Percentiles rank a stretch among this genome's conserved stretches.
Conservation (phyloP, 1,140 invertebrate species). For the Drosophila ercepeae region DNA sequence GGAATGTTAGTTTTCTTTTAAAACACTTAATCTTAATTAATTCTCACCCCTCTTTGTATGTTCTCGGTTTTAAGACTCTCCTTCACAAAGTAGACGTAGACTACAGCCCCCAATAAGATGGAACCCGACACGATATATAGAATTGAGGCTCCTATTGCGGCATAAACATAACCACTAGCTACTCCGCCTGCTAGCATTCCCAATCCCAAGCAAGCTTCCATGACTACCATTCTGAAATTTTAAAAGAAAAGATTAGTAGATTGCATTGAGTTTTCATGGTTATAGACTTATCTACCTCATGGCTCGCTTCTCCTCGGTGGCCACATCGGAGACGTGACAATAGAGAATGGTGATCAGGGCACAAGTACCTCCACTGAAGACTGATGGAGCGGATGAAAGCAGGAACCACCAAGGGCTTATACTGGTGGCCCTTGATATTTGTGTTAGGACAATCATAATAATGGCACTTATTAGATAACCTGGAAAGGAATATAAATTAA, state of each 20-base stretch:
- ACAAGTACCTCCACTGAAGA: conserved; percentile 86
- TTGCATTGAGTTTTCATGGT: too few species aligned
- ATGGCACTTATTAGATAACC: conserved; percentile 60
- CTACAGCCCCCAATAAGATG: conserved; percentile 50
- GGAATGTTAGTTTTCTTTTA: background rate
- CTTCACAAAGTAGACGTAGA: conserved; percentile 74
- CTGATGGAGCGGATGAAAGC: conserved; percentile 85
- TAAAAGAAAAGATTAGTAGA: background rate
- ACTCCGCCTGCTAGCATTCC: conserved; percentile 86
- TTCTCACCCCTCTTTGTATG: conserved; percentile 50
- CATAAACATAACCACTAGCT: conserved; percentile 83
- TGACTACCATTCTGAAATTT: conserved; percentile 86
- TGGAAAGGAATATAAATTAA: conserved; percentile 7
- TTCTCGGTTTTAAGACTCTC: conserved; percentile 70
- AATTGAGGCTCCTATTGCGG: conserved; percentile 35
- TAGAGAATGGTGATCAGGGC: conserved; percentile 86
- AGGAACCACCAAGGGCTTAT: conserved; percentile 86
- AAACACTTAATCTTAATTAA: background rate
- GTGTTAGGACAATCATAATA: conserved; percentile 56
- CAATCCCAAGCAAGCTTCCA: conserved; percentile 85
- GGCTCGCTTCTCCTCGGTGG: conserved; percentile 84
- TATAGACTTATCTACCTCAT: conserved; percentile 60
- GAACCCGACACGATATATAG: conserved; percentile 49
- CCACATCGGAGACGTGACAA: conserved; percentile 88
- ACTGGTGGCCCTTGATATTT: conserved; percentile 53